Base-by-base conservation (phyloP, 2,888 invertebrate species). In the Glomeris marginata region DNA sequence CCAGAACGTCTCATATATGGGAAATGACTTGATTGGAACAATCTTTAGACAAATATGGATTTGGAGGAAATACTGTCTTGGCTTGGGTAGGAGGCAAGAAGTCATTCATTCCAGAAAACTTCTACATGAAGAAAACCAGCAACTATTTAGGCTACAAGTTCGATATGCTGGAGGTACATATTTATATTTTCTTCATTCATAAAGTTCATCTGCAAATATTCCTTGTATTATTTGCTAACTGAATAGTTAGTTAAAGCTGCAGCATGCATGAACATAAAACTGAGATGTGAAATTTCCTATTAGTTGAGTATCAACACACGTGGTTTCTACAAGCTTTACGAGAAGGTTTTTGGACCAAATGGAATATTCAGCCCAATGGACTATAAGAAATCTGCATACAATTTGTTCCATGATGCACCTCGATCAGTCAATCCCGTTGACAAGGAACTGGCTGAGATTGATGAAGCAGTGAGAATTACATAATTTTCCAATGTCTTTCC, bases 1-100 rank as follows among this genome's bases (percentile, higher is more conserved):
- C n/a, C n/a, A n/a, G n/a, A n/a, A n/a, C n/a, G n/a, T n/a, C n/a
- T n/a, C n/a, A n/a, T n/a, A n/a, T n/a, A n/a, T n/a, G n/a, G n/a
- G n/a, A n/a, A n/a, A n/a, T n/a, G n/a, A n/a, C n/a, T n/a, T n/a
- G n/a, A n/a, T n/a, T n/a, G n/a, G n/a, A n/a, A n/a, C 15, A 38
- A 5, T 38, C 38, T 38, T 3, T 28, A 53, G 53, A 46, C 37
- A 53, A 53, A 41, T 53, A 53, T 38, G 47, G 22, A 34, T 51
- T 47, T 36, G 53, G 53, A 20, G 48, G 53, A 28, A 28, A 36
- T 11, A 48, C 45, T 28, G 18, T 42, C 10, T 41, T 47, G 6
- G 36, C 51, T 2, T 43, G 22, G 28, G 22, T 42, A 22, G 48
- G 52, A 35, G 45, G 51, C 45, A 49, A 53, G 20, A 45, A 51